Percentiles rank a stretch among this genome's conserved stretches.
Evolutionary conservation across 2,888 invertebrate genomes (phyloP).

Genomic region (Polydrusus tereticollis): DNA sequence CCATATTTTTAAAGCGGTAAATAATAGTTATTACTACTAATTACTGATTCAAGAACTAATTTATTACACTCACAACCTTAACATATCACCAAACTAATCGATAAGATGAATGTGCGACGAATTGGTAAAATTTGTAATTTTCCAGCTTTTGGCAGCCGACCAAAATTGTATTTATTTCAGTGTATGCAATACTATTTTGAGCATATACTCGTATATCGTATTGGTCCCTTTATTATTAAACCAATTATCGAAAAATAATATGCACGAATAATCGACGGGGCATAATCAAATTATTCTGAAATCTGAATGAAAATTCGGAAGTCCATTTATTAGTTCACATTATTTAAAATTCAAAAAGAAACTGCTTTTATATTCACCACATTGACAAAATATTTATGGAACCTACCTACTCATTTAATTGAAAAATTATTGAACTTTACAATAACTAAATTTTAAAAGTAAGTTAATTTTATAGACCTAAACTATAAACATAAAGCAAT

Average conservation of each 20-base stretch:
- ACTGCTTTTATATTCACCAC: neutral
- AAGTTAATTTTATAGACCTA: no score
- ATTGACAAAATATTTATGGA: neutral
- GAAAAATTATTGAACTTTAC: no score
- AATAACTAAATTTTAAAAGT: no score
- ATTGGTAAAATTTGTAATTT: neutral
- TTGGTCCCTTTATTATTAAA: neutral
- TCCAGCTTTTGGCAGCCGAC: neutral
- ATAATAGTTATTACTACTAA: no score
- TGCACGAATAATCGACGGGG: neutral
- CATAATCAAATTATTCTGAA: neutral
- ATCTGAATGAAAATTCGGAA: neutral
- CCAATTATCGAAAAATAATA: neutral
- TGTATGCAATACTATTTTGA: neutral
- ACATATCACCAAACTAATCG: neutral
- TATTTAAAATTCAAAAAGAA: neutral
- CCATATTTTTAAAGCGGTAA: no score
- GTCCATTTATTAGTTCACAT: neutral
- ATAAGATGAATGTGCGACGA: neutral
- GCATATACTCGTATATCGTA: no score
- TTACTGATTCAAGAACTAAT: no score
- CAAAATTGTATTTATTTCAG: constrained; percentile 5
- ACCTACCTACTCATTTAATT: neutral
- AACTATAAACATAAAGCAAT: no score
- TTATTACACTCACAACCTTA: no score